Evolutionary conservation across 2,113 vertebrate species (phyloP), one percentile per base, ranked within the genome.

Genomic region (Strix aluco): DNA sequence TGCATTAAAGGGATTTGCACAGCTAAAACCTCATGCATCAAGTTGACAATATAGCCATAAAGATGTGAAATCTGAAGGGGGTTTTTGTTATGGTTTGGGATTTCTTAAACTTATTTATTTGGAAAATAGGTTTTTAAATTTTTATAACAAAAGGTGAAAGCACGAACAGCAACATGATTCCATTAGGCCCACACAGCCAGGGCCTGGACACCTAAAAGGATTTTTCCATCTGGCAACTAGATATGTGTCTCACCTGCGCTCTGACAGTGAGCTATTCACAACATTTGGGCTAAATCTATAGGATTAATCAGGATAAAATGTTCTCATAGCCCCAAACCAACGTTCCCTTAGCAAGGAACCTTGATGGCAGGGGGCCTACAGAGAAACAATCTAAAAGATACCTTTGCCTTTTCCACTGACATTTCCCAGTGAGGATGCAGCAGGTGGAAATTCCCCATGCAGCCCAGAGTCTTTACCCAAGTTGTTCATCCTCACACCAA

Each of bases 1-100:
- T 88, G 94, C 88, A 96, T 98, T 96, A 96, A 96, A 93, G 77
- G 93, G 92, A 97, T 97, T 97, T 97, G 88, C 73, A 90, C 81
- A 81, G 70, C 96, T 91, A 96, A 97, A 96, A 82, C 65, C 80
- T 77, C 85, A 95, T 30, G 69, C 90, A 97, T 97, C 93, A 94
- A 96, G 79, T 84, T 96, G 92, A 97, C 95, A 96, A 86, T 54
- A 81, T 3, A 88, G 93, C 73, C 74, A 95, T 89, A 94, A 84
- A 95, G 78, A 91, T 74, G 81, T 83, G 81, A 90, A 96, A 94
- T 92, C 83, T 91, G 54, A 91, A 88, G 34, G 85, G 49, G 30
- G 9, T 3, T 10, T 6, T 54, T 87, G 82, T 69, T 95, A 93
- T 49, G 84, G 80, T 79, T 72, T 66, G 83, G 67, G 63, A 79